Percentiles rank a stretch among this genome's conserved stretches.
phyloP scores from a whole-genome alignment of 2,797 vertebrate species.

The Todus mexicanus region DNA sequence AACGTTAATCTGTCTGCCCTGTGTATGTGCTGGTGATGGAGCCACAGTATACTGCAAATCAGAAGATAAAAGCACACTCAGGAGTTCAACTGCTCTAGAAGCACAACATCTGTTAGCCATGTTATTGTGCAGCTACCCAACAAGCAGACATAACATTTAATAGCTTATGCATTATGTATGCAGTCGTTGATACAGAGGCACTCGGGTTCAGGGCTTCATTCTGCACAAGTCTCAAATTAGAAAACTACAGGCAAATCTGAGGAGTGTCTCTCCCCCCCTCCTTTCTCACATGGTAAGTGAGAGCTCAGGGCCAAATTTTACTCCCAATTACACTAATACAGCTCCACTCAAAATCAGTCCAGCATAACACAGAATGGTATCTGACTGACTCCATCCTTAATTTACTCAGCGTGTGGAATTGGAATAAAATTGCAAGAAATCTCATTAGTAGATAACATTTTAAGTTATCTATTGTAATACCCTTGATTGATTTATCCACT shows the following conservation, averaged over 20 bases:
- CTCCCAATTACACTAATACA: not conserved
- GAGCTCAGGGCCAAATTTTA: constrained; percentile 6
- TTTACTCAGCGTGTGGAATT: not conserved
- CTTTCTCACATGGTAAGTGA: not conserved
- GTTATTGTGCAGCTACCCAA: constrained; percentile 35
- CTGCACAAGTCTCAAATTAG: not conserved
- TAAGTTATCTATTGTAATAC: constrained; percentile 16
- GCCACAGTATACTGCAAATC: not conserved
- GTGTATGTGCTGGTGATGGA: not conserved
- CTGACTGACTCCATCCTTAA: not conserved
- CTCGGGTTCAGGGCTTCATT: not conserved
- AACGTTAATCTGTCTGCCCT: constrained; percentile 40
- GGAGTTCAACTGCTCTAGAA: constrained; percentile 39
- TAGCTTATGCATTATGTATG: constrained; percentile 10
- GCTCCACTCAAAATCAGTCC: not conserved
- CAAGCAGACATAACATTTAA: constrained; percentile 27
- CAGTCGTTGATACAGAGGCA: not conserved
- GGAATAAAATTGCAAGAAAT: constrained; percentile 29
- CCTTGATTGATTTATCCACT: constrained; percentile 62
- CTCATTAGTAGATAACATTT: not conserved
- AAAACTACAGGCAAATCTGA: not conserved
- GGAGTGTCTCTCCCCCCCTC: not conserved
- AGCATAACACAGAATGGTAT: not conserved
- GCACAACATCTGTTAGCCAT: constrained; percentile 40
- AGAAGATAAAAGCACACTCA: constrained; percentile 32